Base-by-base conservation (phyloP, 1,140 invertebrate genomes). In the Orius insidiosus region DNA sequence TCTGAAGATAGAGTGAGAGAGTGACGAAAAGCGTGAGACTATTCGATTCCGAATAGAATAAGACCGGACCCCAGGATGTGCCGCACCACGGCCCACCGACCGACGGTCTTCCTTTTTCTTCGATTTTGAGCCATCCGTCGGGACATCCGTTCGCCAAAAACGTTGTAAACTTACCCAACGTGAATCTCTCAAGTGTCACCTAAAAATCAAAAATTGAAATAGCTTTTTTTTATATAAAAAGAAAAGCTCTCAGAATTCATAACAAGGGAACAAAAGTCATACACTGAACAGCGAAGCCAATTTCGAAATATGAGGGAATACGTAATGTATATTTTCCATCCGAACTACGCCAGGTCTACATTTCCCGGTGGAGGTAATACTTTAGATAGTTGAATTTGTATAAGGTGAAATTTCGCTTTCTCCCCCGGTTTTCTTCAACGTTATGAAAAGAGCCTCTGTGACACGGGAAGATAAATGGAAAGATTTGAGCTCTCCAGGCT, bases 171-270 rank as follows among this genome's bases (percentile, higher is more conserved):
- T 81, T 75, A 35, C 84, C 84, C 24, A 88, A 68, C 1, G 83
- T 86, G 62, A 88, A 85, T 58, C 81, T 84, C 59, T 86, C 82
- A 60, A 88, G 78, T 34, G 81, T 81, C 52, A 88, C 64, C 83
- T 88, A 72, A 2, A 68, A 74, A 43, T 14, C 10, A 30, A 44
- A 15, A 44, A 24, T 10, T 16, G 19, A 44, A 36, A 24, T 4
- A n/a, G n/a, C n/a, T 24, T 24, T 7, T 24, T 39, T 39, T 39
- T 39, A 14, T 39, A 39, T 39, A 16, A 14, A n/a, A 40, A 40
- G 39, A 19, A 19, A 24, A 24, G 9, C 9, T 9, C 39, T 24
- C 39, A 40, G 39, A 40, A 24, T 40, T 16, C 39, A 15, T 10
- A 24, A 18, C 7, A 40, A 40, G 39, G 18, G 11, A 11, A 24